These are phyloP conservation scores for Micrasema longulum DNA, from an alignment of 1,140 invertebrate species.

Conservation along the genomic window DNA sequence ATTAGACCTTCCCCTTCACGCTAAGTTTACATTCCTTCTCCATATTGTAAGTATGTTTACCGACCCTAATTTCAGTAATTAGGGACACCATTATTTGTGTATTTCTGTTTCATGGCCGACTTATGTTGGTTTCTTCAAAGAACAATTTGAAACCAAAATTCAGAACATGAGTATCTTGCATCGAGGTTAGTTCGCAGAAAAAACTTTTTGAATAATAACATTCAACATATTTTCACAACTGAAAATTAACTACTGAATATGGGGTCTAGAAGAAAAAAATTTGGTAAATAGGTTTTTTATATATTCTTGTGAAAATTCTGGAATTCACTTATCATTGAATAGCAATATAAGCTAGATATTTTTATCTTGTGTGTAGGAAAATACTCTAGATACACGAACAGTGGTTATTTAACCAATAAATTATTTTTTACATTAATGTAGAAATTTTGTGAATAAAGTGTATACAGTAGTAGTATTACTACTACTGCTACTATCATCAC, in stretches of 20 bases:
- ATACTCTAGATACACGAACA: too few species aligned
- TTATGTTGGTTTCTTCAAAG: not conserved
- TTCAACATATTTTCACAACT: not conserved
- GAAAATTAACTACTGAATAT: slow-evolving; percentile 4
- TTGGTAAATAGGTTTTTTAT: slow-evolving; percentile 5
- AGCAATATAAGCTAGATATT: too few species aligned
- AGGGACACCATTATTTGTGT: slow-evolving; percentile 20
- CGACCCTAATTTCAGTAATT: slow-evolving; percentile 13
- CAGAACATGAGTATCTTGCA: not conserved
- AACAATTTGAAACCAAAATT: not conserved
- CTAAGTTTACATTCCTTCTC: not conserved
- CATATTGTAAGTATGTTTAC: slow-evolving; percentile 8
- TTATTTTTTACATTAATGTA: too few species aligned
- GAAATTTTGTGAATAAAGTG: too few species aligned
- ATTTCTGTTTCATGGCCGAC: slow-evolving; percentile 1
- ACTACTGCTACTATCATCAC: too few species aligned
- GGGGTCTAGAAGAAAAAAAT: slow-evolving; percentile 14
- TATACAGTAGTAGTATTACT: too few species aligned
- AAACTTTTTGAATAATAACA: too few species aligned
- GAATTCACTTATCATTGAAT: too few species aligned
- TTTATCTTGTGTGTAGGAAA: too few species aligned
- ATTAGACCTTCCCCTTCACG: not conserved
- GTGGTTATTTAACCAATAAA: too few species aligned
- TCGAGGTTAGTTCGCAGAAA: not conserved
- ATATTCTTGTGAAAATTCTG: not conserved